Conservation (phyloP, 2,888 invertebrate genomes). For the Zonitis immaculata region DNA sequence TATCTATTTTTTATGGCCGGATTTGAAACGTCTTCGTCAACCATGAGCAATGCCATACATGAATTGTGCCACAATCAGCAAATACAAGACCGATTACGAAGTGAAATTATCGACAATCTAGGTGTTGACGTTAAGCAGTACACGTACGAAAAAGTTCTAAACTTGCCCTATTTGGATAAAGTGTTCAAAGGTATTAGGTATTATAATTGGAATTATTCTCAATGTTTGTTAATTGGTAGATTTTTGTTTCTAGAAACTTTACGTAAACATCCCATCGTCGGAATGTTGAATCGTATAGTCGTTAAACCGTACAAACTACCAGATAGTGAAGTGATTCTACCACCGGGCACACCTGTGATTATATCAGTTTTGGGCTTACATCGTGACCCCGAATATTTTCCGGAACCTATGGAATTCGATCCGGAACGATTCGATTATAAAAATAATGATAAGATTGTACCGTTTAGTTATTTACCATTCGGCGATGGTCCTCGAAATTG, state of each 20-base stretch:
- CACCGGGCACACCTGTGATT: slow-evolving; percentile 36
- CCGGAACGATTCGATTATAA: slow-evolving; percentile 25
- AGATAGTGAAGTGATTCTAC: slow-evolving; percentile 32
- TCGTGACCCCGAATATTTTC: slow-evolving; percentile 21
- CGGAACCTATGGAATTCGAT: slow-evolving; percentile 23
- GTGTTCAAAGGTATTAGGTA: slow-evolving; percentile 9
- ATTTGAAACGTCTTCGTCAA: slow-evolving; percentile 51
- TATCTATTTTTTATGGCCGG: slow-evolving; percentile 51
- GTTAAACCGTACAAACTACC: slow-evolving; percentile 33
- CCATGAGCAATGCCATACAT: slow-evolving; percentile 47
- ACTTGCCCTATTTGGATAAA: slow-evolving; percentile 6
- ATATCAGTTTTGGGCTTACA: slow-evolving; percentile 32
- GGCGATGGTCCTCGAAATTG: slow-evolving; percentile 40
- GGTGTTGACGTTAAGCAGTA: slow-evolving; percentile 14
- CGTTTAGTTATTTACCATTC: slow-evolving; percentile 33
- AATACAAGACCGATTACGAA: slow-evolving; percentile 42
- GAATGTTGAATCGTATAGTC: slow-evolving; percentile 24
- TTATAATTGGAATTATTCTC: neutral
- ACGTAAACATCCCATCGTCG: slow-evolving; percentile 38
- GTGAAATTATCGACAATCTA: slow-evolving; percentile 11
- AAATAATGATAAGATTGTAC: neutral
- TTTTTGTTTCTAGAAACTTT: slow-evolving; percentile 36
- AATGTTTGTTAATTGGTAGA: neutral
- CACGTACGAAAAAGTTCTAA: neutral
- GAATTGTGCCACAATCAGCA: slow-evolving; percentile 46